These are phyloP conservation scores for Eptesicus fuscus DNA, from an alignment of 2,113 vertebrate species.

Conservation along the genomic window DNA sequence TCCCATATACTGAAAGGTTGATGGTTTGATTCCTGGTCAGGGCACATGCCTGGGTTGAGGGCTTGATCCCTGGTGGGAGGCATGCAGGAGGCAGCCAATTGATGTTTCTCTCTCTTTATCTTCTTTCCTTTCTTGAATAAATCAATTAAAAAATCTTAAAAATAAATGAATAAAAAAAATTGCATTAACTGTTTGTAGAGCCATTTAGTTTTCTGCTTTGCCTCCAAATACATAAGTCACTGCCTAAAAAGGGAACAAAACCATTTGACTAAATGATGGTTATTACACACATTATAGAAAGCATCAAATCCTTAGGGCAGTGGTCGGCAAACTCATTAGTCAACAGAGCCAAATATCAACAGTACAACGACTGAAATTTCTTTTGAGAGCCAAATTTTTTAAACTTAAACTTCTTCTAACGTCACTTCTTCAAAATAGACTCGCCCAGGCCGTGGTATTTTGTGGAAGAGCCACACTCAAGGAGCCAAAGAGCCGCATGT, in stretches of 20 bases:
- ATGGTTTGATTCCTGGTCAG: background rate
- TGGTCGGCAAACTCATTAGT: too few species aligned
- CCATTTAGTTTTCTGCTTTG: slow-evolving; percentile 6
- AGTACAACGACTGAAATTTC: too few species aligned
- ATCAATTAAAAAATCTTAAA: background rate
- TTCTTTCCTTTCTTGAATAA: background rate
- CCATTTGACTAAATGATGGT: background rate
- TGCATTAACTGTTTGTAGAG: background rate
- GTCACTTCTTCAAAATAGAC: too few species aligned
- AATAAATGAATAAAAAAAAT: background rate
- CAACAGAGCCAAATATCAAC: too few species aligned
- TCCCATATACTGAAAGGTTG: background rate
- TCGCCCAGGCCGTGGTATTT: too few species aligned
- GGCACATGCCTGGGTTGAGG: too few species aligned
- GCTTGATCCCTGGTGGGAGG: too few species aligned
- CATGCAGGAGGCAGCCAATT: background rate
- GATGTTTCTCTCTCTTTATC: background rate
- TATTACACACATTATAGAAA: background rate
- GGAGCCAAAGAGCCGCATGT: too few species aligned
- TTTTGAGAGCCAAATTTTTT: too few species aligned
- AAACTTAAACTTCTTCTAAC: too few species aligned
- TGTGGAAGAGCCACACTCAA: too few species aligned
- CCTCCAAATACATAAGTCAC: background rate
- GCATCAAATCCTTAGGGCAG: background rate
- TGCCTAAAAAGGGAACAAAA: background rate